phyloP scores from a whole-genome alignment of 2,888 invertebrate genomes.

The Anarsia innoxiella region DNA sequence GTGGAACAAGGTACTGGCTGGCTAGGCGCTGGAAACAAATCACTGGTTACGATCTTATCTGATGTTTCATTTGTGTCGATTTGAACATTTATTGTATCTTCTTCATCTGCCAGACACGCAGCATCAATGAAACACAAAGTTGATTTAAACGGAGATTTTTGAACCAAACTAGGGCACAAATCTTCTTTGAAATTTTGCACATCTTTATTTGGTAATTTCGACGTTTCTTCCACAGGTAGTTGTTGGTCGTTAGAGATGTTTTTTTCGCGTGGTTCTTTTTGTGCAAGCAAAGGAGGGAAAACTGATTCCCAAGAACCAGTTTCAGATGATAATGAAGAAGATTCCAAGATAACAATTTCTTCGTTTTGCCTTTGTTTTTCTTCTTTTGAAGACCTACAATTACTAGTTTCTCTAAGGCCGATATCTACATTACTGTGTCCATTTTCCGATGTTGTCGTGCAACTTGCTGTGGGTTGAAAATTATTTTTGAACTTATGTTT shows the following conservation, averaged over 20 bases:
- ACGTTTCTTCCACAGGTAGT: slow-evolving; percentile 24
- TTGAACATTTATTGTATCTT: slow-evolving; percentile 39
- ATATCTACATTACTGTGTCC: too few relatives aligned
- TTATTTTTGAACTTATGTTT: slow-evolving; percentile 25
- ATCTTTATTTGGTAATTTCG: slow-evolving; percentile 8
- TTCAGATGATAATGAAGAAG: slow-evolving; percentile 78
- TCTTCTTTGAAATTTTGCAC: slow-evolving; percentile 29
- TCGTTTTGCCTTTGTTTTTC: slow-evolving; percentile 78
- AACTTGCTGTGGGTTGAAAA: slow-evolving; percentile 20
- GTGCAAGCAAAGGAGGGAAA: slow-evolving; percentile 61
- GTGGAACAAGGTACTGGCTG: slow-evolving; percentile 45
- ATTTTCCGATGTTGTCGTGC: slow-evolving; percentile 24
- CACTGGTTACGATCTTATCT: slow-evolving; percentile 16
- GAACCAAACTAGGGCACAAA: slow-evolving; percentile 40
- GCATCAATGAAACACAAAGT: slow-evolving; percentile 85
- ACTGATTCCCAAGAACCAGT: slow-evolving; percentile 80
- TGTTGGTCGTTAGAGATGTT: slow-evolving; percentile 55
- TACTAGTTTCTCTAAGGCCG: slow-evolving; percentile 25
- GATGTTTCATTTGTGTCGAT: slow-evolving; percentile 16
- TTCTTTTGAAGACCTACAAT: slow-evolving; percentile 60
- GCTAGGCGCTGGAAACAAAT: slow-evolving; percentile 34
- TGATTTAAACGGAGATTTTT: slow-evolving; percentile 40
- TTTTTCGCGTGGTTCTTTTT: slow-evolving; percentile 58
- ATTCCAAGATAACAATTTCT: slow-evolving; percentile 77
- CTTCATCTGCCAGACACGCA: slow-evolving; percentile 82